Evolutionary conservation across 2,797 vertebrate genomes (phyloP), one percentile per base, ranked within the genome.

Genomic region (Loriculus beryllinus): DNA sequence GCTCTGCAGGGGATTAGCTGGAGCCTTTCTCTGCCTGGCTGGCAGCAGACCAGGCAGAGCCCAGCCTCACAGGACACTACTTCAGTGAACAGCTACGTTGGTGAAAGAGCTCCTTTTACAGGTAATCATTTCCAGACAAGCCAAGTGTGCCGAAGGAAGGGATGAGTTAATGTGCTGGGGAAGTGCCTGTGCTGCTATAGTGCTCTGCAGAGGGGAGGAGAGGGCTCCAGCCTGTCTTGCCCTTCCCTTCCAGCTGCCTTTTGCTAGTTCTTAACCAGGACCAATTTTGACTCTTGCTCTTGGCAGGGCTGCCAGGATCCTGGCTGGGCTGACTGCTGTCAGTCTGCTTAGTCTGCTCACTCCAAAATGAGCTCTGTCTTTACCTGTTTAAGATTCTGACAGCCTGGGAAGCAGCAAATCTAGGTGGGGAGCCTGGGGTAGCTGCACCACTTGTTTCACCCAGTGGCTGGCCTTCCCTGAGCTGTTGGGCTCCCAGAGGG

Each of bases 41-140:
- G 92, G 86, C 85, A 90, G 85, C 75, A 43, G 75, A 35, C 64
- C 88, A 88, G 95, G 75, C 77, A 84, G 45, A 78, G 86, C 85
- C 80, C 77, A 29, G 80, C 70, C 83, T 29, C 11, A 31, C 60
- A 72, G 68, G 72, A 42, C 14, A 10, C 63, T 70, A 1, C 90
- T 71, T 42, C 87, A 75, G 56, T 14, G 64, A 67, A 6, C 40
- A 37, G 77, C 87, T 17, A 5, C 1, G 0, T 6, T 56, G 88
- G 76, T 80, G 91, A 88, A 95, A 65, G 91, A 68, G 57, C 83
- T 91, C 33, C 72, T 83, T 78, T 82, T 64, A 31, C 93, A 92
- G 91, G 88, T 92, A 82, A 76, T 90, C 1, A 0, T 56, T 91
- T 77, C 86, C 94, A 93, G 65, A 65, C 10, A 3, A 39, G 90